phyloP scores from a whole-genome alignment of 92 coral and sea anemone species.

The Epizoanthus scotinus region DNA sequence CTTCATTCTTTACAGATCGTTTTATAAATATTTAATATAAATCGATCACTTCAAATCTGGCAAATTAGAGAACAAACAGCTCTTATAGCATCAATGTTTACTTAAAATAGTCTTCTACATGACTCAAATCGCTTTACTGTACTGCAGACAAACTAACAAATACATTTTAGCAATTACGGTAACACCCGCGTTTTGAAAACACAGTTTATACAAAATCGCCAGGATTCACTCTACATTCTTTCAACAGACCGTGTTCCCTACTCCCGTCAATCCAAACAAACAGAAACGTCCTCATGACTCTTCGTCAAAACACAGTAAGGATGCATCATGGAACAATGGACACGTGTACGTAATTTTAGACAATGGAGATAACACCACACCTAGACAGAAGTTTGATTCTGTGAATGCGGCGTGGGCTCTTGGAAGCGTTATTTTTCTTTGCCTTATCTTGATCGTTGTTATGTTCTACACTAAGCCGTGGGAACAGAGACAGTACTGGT shows the following conservation, averaged over 20 bases:
- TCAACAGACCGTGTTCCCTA: constrained; percentile 7
- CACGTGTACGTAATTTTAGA: constrained; percentile 60
- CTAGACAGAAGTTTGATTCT: constrained; percentile 71
- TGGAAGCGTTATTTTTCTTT: constrained; percentile 83
- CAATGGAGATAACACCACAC: constrained; percentile 46
- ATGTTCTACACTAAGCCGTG: constrained; percentile 86
- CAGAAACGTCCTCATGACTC: constrained; percentile 27
- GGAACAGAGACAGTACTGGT: constrained; percentile 88
- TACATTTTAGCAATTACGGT: no score
- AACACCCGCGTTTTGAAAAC: no score
- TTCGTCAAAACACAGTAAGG: constrained; percentile 31
- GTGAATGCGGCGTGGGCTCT: constrained; percentile 98
- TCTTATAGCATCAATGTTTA: no score
- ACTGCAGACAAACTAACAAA: no score
- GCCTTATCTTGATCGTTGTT: constrained; percentile 69
- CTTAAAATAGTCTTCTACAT: no score
- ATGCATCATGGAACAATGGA: constrained; percentile 45
- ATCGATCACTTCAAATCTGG: no score
- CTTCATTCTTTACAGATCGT: no score
- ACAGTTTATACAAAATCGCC: no score
- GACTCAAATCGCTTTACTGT: no score
- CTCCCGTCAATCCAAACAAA: not conserved
- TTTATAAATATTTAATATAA: no score
- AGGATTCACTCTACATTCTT: not conserved
- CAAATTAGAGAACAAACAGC: no score